Base-by-base conservation (phyloP, 1,140 invertebrate species). In the Drosophila ironensis region DNA sequence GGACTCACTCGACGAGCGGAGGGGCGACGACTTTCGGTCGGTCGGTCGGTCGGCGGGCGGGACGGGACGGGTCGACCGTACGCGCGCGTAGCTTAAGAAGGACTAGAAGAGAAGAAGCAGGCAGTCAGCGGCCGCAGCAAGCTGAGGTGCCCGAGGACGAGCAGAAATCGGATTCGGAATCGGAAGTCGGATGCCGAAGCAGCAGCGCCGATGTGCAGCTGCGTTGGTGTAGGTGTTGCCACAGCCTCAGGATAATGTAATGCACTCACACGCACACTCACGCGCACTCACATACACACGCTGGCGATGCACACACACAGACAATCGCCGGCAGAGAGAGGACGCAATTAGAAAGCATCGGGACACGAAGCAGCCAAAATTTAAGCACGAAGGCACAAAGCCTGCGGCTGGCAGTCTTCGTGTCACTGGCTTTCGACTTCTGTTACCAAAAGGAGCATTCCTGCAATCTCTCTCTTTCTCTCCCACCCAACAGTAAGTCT, bases 21-120 rank as follows among this genome's bases (percentile, higher is more conserved):
- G 40, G 57, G 52, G 57, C 30, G 46, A 74, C 66, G 50, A 22
- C n/a, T n/a, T n/a, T n/a, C 5, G 25, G 25, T 7, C 25, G 25
- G 67, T 66, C 59, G 75, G 72, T 5, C 11, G 30, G 30, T 12
- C 22, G 42, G 20, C 28, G 28, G 28, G 30, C 40, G 30, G 59
- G 56, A n/a, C 60, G 60, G 59, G 56, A 56, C 52, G 52, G 56
- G 56, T 22, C 64, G 61, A 81, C 86, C 76, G 86, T 87, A 75
- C 86, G 75, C 73, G 69, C 73, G 82, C 66, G 81, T 82, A 81
- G 86, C 87, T 87, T 88, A 88, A 88, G 86, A 88, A 81, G 73
- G 72, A 88, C 86, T 88, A 88, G 86, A 88, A 88, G 86, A 84
- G 86, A 88, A 88, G 86, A 84, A 87, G 77, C 82, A 87, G 76